Evolutionary conservation across 92 coral and sea anemone species (phyloP).

Genomic region (Paragorgia papillata): DNA sequence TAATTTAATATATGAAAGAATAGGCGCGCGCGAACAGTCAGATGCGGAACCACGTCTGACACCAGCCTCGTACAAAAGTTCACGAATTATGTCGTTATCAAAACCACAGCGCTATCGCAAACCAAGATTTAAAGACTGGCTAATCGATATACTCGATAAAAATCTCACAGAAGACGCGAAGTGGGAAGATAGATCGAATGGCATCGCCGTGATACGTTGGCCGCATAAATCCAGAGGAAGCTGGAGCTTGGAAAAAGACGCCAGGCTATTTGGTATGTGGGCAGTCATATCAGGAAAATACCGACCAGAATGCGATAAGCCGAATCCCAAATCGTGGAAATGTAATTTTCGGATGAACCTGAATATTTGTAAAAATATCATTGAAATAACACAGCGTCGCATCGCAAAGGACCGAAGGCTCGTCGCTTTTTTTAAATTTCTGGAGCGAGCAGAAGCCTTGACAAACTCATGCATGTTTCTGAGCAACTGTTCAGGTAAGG

Average conservation of each 20-base stretch:
- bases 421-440: constrained; percentile 5
- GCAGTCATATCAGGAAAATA: constrained; percentile 30
- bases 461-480: too few species aligned
- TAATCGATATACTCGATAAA: constrained; percentile 8
- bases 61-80: too few species aligned
- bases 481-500: too few species aligned
- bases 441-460: not conserved
- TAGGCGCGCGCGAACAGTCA: too few species aligned
- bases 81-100: constrained; percentile 6
- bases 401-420: constrained; percentile 14
- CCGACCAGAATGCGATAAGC: not conserved
- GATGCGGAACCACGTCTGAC: too few species aligned
- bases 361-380: constrained; percentile 36
- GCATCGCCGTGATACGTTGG: constrained; percentile 23
- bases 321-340: constrained; percentile 43
- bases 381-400: not conserved
- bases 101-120: constrained; percentile 7
- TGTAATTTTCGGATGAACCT: constrained; percentile 41
- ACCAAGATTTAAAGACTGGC: constrained; percentile 33
- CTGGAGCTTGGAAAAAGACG: constrained; percentile 35
- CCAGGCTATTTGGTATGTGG: constrained; percentile 26
- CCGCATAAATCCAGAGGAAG: constrained; percentile 38
- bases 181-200: constrained; percentile 2
- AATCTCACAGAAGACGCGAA: constrained; percentile 22
- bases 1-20: too few species aligned